Percentiles rank a stretch among this genome's conserved stretches.
phyloP scores from a whole-genome alignment of 2,797 vertebrate genomes.

The Balearica regulorum region DNA sequence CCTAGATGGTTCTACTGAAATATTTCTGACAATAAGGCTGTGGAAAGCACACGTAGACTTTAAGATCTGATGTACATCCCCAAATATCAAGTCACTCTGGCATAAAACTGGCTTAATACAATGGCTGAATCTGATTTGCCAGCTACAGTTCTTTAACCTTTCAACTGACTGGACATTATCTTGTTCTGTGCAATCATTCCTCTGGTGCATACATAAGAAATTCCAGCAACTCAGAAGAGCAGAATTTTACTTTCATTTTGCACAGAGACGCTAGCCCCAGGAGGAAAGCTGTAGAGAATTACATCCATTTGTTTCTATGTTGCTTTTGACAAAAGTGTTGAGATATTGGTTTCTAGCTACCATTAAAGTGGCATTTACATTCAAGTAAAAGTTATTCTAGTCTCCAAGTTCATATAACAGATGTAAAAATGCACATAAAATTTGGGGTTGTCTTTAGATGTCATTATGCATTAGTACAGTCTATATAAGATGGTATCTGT shows the following conservation, averaged over 20 bases:
- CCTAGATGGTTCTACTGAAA: neutral
- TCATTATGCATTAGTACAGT: neutral
- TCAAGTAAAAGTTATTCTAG: neutral
- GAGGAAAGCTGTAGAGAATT: neutral
- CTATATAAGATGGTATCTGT: neutral
- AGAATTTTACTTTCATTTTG: neutral
- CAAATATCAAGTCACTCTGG: neutral
- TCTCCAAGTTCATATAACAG: neutral
- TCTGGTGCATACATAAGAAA: neutral
- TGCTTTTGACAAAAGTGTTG: neutral
- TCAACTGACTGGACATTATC: neutral
- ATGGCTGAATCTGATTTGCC: neutral
- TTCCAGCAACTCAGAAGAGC: neutral
- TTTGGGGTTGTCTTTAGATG: neutral
- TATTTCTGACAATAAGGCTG: neutral
- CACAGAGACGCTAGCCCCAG: neutral
- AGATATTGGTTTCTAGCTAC: neutral
- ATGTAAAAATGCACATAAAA: neutral
- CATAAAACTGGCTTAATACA: neutral
- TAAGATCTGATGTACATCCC: neutral
- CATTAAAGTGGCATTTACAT: neutral
- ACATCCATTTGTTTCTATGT: neutral
- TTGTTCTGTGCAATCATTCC: neutral
- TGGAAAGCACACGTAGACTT: neutral
- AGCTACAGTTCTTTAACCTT: conserved; percentile 4